Evolutionary conservation across 2,888 invertebrate species (phyloP).

Genomic region (Caradrina clavipalpis): DNA sequence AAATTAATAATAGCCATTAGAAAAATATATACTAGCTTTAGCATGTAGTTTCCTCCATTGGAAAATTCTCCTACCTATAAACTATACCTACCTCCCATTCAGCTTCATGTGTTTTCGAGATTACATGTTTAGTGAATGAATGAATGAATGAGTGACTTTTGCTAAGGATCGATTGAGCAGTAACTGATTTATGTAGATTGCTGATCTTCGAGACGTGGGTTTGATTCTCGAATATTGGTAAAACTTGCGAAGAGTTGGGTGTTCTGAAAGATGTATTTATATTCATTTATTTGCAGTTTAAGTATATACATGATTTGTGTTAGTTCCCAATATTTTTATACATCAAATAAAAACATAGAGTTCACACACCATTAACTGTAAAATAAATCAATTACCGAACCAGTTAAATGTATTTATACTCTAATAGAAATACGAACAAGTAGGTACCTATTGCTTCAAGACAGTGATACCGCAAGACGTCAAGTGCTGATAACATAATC

Average conservation of each 20-base stretch:
- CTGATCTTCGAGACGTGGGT: background rate
- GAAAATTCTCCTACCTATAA: no score
- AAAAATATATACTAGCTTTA: background rate
- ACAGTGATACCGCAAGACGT: constrained; percentile 23
- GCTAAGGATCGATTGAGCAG: no score
- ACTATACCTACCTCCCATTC: no score
- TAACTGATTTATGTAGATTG: background rate
- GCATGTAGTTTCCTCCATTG: no score
- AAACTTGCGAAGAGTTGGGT: no score
- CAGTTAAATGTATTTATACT: constrained; percentile 15
- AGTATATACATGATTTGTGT: no score
- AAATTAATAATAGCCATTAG: background rate
- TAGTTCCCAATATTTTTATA: background rate
- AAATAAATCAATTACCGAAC: constrained; percentile 13
- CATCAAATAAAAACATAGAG: no score
- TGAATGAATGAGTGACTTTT: no score
- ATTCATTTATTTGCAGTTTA: no score
- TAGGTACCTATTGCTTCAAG: constrained; percentile 21
- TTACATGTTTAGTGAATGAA: no score
- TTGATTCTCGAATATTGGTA: background rate
- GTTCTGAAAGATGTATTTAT: no score
- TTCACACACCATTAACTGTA: background rate
- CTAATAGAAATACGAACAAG: constrained; percentile 19
- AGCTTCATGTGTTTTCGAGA: no score
- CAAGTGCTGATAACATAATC: constrained; percentile 38